A percentile compares a stretch with the other conserved stretches of the same genome.
Conservation (phyloP, 92 coral and sea anemone genomes). For the Meandrina meandrites region DNA sequence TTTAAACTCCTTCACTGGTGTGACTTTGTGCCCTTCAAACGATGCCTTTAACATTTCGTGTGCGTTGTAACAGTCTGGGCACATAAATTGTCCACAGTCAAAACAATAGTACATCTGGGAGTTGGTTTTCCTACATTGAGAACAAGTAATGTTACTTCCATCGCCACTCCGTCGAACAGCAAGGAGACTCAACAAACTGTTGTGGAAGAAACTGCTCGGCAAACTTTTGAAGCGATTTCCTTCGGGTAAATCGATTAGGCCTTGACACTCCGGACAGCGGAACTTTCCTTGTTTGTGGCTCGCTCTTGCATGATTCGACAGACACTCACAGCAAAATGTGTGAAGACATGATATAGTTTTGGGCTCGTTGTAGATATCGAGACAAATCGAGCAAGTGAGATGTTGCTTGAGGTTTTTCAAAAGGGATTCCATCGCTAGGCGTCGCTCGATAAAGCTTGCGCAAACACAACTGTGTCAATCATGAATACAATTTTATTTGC, state of each 20-base stretch:
- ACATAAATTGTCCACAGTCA: background rate
- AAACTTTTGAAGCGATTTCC: slow-evolving; percentile 1
- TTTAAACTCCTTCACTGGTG: background rate
- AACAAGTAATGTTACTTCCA: background rate
- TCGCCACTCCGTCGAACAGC: background rate
- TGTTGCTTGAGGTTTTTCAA: too few relatives aligned
- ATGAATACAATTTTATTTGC: too few relatives aligned
- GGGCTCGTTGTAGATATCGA: background rate
- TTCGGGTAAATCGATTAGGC: background rate
- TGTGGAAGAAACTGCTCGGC: background rate
- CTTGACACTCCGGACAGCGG: background rate
- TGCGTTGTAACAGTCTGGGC: background rate
- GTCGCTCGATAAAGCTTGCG: background rate
- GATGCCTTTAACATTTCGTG: background rate
- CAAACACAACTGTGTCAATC: background rate
- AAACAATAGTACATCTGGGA: background rate
- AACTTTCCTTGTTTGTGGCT: too few relatives aligned
- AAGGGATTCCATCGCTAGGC: too few relatives aligned
- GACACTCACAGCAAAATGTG: background rate
- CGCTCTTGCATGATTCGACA: background rate
- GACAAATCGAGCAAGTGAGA: background rate
- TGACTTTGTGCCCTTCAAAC: background rate
- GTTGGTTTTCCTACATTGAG: background rate
- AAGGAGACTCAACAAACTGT: slow-evolving; percentile 7
- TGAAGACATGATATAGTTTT: background rate